phyloP scores from a whole-genome alignment of 2,797 vertebrate species.

The Megalops cyprinoides region DNA sequence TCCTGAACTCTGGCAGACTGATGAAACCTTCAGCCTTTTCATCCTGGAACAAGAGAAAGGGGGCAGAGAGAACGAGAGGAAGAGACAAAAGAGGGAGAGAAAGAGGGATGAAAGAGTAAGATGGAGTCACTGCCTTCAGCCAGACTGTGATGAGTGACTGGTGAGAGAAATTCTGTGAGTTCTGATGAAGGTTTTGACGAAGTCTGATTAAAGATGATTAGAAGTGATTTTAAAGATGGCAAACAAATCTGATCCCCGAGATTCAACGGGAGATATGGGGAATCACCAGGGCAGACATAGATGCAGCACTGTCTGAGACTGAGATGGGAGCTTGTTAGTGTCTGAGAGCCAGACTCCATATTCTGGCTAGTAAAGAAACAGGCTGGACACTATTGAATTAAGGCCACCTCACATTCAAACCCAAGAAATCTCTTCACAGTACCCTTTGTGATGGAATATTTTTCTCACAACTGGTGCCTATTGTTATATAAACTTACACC shows the following conservation, averaged over 20 bases:
- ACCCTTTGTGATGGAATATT: no score
- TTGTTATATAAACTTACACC: no score
- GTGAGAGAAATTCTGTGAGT: background rate
- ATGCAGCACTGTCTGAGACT: background rate
- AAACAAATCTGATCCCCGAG: no score
- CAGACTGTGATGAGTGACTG: background rate
- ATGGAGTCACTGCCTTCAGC: background rate
- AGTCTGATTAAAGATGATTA: background rate
- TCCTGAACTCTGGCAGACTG: constrained; percentile 89
- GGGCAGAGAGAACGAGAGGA: constrained; percentile 53
- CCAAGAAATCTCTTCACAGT: no score
- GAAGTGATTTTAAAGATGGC: no score
- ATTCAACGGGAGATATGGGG: background rate
- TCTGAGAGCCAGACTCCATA: no score
- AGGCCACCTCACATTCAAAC: no score
- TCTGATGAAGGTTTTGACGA: background rate
- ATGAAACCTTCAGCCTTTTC: constrained; percentile 90
- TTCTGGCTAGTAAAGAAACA: no score
- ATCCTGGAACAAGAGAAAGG: constrained; percentile 68
- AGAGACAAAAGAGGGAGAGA: constrained; percentile 41
- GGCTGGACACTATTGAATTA: no score
- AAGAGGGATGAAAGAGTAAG: background rate
- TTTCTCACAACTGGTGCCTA: no score
- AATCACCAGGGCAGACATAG: background rate
- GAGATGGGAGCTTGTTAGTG: no score